A percentile compares a stretch with the other conserved stretches of the same genome.
phyloP scores from a whole-genome alignment of 2,797 vertebrate genomes.

The Gallinago stenura region DNA sequence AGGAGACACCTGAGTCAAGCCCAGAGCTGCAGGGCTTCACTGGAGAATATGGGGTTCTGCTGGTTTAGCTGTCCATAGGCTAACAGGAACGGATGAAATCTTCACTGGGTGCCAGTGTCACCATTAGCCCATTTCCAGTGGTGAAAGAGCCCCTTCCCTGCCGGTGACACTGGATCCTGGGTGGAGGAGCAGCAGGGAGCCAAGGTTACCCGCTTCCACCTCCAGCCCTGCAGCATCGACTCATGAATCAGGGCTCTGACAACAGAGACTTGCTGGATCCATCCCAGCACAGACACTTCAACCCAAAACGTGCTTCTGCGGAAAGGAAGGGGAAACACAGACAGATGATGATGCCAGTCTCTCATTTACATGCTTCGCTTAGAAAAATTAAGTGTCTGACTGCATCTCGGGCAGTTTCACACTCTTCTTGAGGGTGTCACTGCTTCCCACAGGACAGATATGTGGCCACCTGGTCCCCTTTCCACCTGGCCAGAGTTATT shows the following conservation, averaged over 20 bases:
- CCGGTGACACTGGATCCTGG: not conserved
- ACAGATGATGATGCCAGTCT: not conserved
- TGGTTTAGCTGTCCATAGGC: not conserved
- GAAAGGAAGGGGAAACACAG: conserved; percentile 28
- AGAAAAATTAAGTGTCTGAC: not conserved
- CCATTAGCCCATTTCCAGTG: rapidly evolving
- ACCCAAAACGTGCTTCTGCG: conserved; percentile 12
- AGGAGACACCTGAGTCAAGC: not conserved
- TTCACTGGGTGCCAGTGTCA: not conserved
- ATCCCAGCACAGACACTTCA: conserved; percentile 34
- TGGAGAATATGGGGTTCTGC: not conserved
- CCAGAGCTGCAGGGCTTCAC: not conserved
- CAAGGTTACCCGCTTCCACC: not conserved
- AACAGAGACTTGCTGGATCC: conserved; percentile 7
- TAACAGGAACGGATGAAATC: rapidly evolving
- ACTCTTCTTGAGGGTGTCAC: rapidly evolving
- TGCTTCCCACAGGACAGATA: not conserved
- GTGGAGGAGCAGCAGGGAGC: not conserved
- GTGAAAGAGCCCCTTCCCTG: not conserved
- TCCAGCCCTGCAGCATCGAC: conserved; percentile 14
- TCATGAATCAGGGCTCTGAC: not conserved
- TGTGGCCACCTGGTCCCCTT: not conserved
- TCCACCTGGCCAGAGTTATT: not conserved
- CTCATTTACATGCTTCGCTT: conserved; percentile 7
- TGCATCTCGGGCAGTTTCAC: not conserved